These are phyloP conservation scores for Galemys pyrenaicus DNA, from an alignment of 2,113 vertebrate genomes.

Conservation along the genomic window DNA sequence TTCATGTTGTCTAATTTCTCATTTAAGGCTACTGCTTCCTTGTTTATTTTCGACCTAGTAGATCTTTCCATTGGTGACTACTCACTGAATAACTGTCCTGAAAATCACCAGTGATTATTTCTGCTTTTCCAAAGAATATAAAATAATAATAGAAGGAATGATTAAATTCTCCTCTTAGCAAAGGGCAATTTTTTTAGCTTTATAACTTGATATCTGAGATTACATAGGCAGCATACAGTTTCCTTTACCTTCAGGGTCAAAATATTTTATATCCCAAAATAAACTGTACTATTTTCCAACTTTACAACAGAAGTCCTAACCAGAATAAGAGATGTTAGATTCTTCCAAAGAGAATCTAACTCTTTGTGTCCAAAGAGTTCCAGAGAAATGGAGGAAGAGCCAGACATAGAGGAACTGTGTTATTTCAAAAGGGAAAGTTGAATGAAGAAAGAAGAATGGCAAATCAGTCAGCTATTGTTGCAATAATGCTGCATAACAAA, in stretches of 20 bases:
- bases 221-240: background rate
- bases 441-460: background rate
- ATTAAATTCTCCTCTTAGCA: slow-evolving; percentile 9
- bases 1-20: too few relatives aligned
- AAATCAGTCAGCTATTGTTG: background rate
- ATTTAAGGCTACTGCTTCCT: too few relatives aligned
- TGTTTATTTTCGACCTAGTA: too few relatives aligned
- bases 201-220: background rate
- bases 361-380: background rate
- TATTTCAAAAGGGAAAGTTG: background rate
- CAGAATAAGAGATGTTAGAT: background rate
- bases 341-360: too few relatives aligned
- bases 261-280: background rate
- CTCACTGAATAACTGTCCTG: background rate
- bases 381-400: background rate
- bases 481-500: background rate
- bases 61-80: background rate
- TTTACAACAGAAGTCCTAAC: background rate
- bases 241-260: background rate
- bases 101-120: background rate
- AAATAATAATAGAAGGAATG: background rate
- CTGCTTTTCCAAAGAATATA: background rate
- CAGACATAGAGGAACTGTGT: background rate
- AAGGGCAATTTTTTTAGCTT: background rate
- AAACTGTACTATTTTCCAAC: background rate